Conservation (phyloP, 2,113 vertebrate genomes). For the zebrafish (Danio rerio) region DNA sequence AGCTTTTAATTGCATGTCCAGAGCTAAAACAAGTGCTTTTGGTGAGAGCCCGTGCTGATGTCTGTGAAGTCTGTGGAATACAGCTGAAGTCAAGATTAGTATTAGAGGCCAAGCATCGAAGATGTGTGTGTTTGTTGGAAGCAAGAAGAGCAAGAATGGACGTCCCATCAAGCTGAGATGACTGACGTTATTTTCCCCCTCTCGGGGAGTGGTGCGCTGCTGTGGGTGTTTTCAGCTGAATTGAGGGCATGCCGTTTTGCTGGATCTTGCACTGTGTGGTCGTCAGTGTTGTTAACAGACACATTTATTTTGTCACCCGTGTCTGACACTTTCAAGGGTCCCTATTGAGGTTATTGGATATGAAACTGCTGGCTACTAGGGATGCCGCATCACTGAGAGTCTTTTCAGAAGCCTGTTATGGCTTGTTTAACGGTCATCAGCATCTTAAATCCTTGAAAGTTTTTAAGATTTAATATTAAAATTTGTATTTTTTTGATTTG, state of each 20-base stretch:
- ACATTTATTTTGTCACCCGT: not conserved
- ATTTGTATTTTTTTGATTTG: too few relatives aligned
- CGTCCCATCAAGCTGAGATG: not conserved
- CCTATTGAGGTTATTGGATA: not conserved
- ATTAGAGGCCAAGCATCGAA: too few relatives aligned
- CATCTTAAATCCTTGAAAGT: too few relatives aligned
- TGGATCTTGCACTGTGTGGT: slow-evolving; percentile 11
- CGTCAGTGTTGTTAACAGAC: slow-evolving; percentile 2
- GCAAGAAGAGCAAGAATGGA: slow-evolving; percentile 13
- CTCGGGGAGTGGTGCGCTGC: not conserved
- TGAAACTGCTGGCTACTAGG: not conserved
- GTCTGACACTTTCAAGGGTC: slow-evolving; percentile 3
- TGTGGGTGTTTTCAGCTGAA: not conserved
- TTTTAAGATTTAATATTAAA: too few relatives aligned
- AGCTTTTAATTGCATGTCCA: slow-evolving; percentile 60
- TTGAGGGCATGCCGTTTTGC: slow-evolving; percentile 28
- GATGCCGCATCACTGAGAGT: too few relatives aligned
- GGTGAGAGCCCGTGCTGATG: slow-evolving; percentile 50
- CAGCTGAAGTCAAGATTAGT: not conserved
- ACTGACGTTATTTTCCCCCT: slow-evolving; percentile 17
- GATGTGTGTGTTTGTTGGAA: too few relatives aligned
- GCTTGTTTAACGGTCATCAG: too few relatives aligned
- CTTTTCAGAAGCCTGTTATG: too few relatives aligned
- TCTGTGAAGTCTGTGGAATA: slow-evolving; percentile 19
- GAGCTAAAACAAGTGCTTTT: slow-evolving; percentile 51